A percentile compares a stretch with the other conserved stretches of the same genome.
phyloP scores from a whole-genome alignment of 2,797 vertebrate species.

The Discoglossus pictus region DNA sequence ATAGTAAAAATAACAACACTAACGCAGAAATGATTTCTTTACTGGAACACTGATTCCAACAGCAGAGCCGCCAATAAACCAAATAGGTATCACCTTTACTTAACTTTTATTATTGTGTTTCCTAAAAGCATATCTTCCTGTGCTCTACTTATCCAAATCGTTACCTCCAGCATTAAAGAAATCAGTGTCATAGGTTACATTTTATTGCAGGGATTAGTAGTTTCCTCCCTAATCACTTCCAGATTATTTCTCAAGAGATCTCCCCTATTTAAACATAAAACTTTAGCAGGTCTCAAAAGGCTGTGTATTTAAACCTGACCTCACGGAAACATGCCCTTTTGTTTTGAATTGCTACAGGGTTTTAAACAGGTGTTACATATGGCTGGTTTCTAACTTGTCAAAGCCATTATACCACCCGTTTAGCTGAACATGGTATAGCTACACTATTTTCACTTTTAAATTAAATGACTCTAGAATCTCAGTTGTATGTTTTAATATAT shows the following conservation, averaged over 20 bases:
- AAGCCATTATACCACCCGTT: slow-evolving; percentile 19
- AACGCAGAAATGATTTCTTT: too few relatives aligned
- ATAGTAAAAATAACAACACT: too few relatives aligned
- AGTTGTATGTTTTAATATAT: too few relatives aligned
- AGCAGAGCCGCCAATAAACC: too few relatives aligned
- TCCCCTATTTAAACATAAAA: slow-evolving; percentile 5
- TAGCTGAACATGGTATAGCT: too few relatives aligned
- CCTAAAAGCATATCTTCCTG: too few relatives aligned
- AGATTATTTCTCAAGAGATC: slow-evolving; percentile 14
- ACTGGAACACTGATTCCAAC: too few relatives aligned
- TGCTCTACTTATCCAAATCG: too few relatives aligned
- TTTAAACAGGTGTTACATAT: slow-evolving; percentile 36
- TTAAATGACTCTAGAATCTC: too few relatives aligned
- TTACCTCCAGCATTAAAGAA: slow-evolving; percentile 7
- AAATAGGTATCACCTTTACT: too few relatives aligned
- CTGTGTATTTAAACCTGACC: not conserved
- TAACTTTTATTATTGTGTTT: too few relatives aligned
- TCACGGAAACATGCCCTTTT: slow-evolving; percentile 24
- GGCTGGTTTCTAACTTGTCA: slow-evolving; percentile 30
- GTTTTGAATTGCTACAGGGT: slow-evolving; percentile 2
- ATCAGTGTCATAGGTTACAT: slow-evolving; percentile 21
- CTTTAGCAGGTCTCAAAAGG: slow-evolving; percentile 9
- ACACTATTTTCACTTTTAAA: too few relatives aligned
- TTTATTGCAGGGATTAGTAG: slow-evolving; percentile 21
- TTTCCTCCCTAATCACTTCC: slow-evolving; percentile 38